Percentiles rank a stretch among this genome's conserved stretches.
Conservation (phyloP, 2,888 invertebrate genomes). For the Galerucella nymphaeae region DNA sequence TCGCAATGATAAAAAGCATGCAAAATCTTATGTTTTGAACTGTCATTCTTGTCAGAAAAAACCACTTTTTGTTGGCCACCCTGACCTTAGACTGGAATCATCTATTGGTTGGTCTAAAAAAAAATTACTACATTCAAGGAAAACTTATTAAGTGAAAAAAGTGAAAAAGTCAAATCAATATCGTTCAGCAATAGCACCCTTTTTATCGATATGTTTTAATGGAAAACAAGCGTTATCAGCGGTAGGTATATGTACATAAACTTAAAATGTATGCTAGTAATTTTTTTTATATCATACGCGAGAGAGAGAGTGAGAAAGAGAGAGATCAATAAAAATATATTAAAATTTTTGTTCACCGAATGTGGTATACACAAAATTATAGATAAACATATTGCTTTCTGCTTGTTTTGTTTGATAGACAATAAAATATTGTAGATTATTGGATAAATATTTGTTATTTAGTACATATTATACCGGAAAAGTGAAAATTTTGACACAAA, state of each 20-base stretch:
- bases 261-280: neutral
- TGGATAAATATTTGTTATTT: neutral
- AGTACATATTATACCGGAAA: neutral
- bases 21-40: too few relatives aligned
- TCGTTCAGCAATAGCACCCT: neutral
- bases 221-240: neutral
- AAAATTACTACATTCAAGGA: too few relatives aligned
- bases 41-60: too few relatives aligned
- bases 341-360: neutral
- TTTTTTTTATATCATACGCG: neutral
- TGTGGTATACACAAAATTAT: neutral
- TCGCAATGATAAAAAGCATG: too few relatives aligned
- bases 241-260: neutral
- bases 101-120: too few relatives aligned
- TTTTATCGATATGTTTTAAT: conserved; percentile 3
- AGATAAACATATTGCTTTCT: neutral
- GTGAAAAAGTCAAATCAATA: neutral
- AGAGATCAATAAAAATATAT: neutral
- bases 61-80: too few relatives aligned
- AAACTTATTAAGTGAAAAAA: neutral
- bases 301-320: too few relatives aligned
- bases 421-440: neutral
- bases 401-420: neutral
- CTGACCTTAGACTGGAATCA: too few relatives aligned
- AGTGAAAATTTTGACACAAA: too few relatives aligned